Conservation (phyloP, 2,888 invertebrate genomes). For the Stenolophus ochropezus region DNA sequence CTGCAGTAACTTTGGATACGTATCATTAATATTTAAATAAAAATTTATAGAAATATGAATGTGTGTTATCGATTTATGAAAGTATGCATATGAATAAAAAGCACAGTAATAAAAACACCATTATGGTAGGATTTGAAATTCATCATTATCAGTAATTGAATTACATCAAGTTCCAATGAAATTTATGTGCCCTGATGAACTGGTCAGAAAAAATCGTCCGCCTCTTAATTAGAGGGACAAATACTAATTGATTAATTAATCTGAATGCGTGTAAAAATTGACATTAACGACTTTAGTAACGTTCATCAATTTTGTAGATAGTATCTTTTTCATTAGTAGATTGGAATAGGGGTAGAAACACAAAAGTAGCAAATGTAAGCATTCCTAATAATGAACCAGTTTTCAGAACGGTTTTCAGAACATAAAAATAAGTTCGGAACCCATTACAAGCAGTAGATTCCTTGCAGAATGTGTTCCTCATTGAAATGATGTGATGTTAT, state of each 20-base stretch:
- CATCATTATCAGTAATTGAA: background rate
- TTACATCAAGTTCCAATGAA: background rate
- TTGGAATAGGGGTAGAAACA: background rate
- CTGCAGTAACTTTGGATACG: no score
- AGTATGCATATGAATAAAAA: background rate
- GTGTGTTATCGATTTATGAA: no score
- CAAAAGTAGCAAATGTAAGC: slow-evolving; percentile 2
- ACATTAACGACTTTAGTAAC: background rate
- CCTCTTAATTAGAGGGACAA: background rate
- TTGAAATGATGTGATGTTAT: no score
- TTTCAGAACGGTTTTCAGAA: no score
- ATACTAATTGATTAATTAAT: background rate
- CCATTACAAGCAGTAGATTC: no score
- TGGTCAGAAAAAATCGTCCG: background rate
- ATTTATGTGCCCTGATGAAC: background rate
- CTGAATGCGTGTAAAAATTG: background rate
- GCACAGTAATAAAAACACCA: background rate
- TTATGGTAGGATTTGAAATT: background rate
- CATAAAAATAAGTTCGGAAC: no score
- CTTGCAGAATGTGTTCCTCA: no score
- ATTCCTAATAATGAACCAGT: no score
- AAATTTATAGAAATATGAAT: no score
- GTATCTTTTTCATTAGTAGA: slow-evolving; percentile 6
- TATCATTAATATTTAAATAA: no score
- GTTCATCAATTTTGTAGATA: slow-evolving; percentile 25